A percentile compares a stretch with the other conserved stretches of the same genome.
These are phyloP conservation scores for Burhinus bistriatus DNA, from an alignment of 2,113 vertebrate species.

Conservation along the genomic window DNA sequence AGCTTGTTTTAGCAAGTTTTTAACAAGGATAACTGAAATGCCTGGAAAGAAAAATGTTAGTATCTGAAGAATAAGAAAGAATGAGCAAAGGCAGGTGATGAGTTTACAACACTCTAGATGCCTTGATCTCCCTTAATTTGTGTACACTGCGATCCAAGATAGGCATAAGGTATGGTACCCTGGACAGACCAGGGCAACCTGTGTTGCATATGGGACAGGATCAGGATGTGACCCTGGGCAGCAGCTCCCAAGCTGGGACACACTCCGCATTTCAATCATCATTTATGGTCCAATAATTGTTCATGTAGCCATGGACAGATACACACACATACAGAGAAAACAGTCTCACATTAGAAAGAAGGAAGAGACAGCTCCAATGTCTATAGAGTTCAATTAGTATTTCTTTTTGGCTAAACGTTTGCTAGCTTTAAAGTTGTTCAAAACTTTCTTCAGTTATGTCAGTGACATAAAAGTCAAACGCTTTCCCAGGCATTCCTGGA, in stretches of 20 bases:
- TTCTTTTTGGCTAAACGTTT: neutral
- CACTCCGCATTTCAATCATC: neutral
- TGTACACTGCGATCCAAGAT: neutral
- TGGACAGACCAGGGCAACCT: neutral
- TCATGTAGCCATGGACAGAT: neutral
- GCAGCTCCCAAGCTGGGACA: neutral
- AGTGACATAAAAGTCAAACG: slow-evolving; percentile 1
- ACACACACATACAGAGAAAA: neutral
- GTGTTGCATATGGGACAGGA: accelerated
- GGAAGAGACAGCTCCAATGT: neutral
- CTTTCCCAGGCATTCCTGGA: slow-evolving; percentile 39
- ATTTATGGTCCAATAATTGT: neutral
- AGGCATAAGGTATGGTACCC: neutral
- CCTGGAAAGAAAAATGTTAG: neutral
- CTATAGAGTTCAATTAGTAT: neutral
- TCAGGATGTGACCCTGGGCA: neutral
- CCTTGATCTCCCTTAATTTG: neutral
- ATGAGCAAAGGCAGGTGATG: neutral
- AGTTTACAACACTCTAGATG: neutral
- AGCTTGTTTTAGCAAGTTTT: neutral
- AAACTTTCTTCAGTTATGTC: slow-evolving; percentile 29
- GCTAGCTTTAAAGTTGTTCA: neutral
- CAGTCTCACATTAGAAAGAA: neutral
- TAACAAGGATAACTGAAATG: neutral
- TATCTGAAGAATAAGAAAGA: neutral